A percentile compares a stretch with the other conserved stretches of the same genome.
phyloP scores from a whole-genome alignment of 2,797 vertebrate species.

The Phylloscopus collybita region DNA sequence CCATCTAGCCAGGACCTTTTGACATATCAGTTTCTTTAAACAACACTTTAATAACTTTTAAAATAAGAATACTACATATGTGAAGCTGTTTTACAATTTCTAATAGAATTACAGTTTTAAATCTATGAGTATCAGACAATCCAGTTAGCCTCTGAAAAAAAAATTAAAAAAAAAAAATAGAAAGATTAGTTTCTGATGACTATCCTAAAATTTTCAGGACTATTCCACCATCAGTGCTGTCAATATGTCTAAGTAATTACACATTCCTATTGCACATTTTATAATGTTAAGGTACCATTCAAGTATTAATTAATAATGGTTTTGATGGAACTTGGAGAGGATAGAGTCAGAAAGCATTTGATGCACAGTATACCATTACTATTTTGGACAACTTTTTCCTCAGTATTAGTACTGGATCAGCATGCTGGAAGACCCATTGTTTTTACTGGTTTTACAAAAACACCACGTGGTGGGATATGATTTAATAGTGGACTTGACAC shows the following conservation, averaged over 20 bases:
- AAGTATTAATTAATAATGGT: background rate
- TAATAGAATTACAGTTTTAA: background rate
- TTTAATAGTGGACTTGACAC: background rate
- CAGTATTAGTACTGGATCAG: background rate
- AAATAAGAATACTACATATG: background rate
- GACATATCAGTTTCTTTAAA: background rate
- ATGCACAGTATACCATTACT: background rate
- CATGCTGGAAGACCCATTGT: background rate
- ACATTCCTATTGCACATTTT: background rate
- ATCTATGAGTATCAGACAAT: background rate
- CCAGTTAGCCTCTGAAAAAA: fast-evolving
- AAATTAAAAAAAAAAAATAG: no score
- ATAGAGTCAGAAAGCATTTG: background rate
- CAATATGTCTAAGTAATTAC: background rate
- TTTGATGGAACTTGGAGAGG: background rate
- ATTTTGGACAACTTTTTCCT: background rate
- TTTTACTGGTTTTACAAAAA: background rate
- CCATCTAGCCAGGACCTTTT: background rate
- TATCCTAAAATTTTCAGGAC: background rate
- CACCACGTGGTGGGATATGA: background rate
- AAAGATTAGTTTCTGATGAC: background rate
- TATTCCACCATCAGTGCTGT: background rate
- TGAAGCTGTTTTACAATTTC: background rate
- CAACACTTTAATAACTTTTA: fast-evolving
- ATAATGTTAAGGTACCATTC: background rate